These are phyloP conservation scores for Lissonota sp. DNA, from an alignment of 2,888 invertebrate genomes.

Conservation along the genomic window DNA sequence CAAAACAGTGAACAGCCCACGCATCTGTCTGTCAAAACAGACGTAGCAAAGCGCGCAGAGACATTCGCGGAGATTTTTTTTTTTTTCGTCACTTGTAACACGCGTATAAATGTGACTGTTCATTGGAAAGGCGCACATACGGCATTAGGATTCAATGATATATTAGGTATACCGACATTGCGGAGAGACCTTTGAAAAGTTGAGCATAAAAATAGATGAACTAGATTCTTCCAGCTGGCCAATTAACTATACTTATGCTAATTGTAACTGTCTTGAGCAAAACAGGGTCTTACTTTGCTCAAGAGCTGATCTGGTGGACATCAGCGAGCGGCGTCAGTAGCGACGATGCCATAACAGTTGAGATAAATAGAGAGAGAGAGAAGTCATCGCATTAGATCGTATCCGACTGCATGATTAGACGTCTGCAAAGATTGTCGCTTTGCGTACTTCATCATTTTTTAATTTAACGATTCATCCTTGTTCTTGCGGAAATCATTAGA, in stretches of 20 bases:
- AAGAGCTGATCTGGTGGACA: neutral
- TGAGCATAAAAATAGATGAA: slow-evolving; percentile 32
- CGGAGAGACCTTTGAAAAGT: slow-evolving; percentile 12
- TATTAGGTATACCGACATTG: slow-evolving; percentile 14
- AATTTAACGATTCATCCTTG: no score
- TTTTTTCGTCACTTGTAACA: slow-evolving; percentile 6
- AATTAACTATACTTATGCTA: slow-evolving; percentile 58
- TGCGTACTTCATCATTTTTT: no score
- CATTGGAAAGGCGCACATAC: slow-evolving; percentile 25
- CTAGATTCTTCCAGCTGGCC: slow-evolving; percentile 43
- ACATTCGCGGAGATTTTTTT: slow-evolving; percentile 15
- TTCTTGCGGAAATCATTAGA: no score
- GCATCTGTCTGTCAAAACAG: slow-evolving; percentile 56
- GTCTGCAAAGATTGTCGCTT: no score
- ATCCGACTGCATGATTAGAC: neutral
- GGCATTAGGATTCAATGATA: slow-evolving; percentile 32
- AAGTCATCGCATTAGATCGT: neutral
- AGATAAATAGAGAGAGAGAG: neutral
- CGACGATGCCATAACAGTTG: neutral
- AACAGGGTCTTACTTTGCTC: slow-evolving; percentile 6
- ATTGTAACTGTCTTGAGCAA: slow-evolving; percentile 21
- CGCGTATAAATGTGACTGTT: neutral
- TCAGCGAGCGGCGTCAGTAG: slow-evolving; percentile 5
- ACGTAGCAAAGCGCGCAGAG: slow-evolving; percentile 6
- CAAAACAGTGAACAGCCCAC: slow-evolving; percentile 51